Base-by-base conservation (phyloP, 2,797 vertebrate genomes). In the Channallabes apus region DNA sequence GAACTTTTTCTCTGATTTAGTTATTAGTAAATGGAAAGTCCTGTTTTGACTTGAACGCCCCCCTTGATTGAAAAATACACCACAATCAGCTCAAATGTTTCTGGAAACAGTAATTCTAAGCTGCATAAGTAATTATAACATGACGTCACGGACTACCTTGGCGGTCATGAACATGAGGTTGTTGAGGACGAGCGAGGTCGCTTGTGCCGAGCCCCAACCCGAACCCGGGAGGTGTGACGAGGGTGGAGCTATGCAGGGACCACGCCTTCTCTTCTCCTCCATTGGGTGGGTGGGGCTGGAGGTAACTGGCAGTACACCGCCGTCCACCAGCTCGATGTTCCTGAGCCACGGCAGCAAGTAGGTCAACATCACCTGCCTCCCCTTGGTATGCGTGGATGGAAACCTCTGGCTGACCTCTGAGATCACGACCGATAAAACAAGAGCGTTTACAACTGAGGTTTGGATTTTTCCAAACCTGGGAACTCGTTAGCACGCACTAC, bases 91-190 rank as follows among this genome's bases (percentile, higher is more conserved):
- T 29, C 2, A 35, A 35, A 38, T 35, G 35, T 38, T 38, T 79
- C 4, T 41, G 12, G 14, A 2, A 27, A 6, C 3, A 20, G 41
- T 46, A 9, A 46, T 46, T 9, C 8, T 9, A 11, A 46, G 7
- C 22, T 62, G 20, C 17, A 38, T 35, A 35, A 41, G 5, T 46
- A 29, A 2, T 4, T 11, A 51, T 12, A 12, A 12, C 46, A 41
- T 0, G 1, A 46, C 46, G 14, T 46, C 22, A 64, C 27, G 14
- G n/a, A 32, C 27, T 76, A 99, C 98, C 97, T 99, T 99, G 81
- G 98, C 98, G 0, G 98, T 99, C 98, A 99, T 99, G 91, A 98
- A 99, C 98, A 99, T 99, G 90, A 99, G 97, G 94, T 99, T 99
- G 94, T 99, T 99, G 82, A 99, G 97, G 89, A 99, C 97, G 77